Percentiles rank a stretch among this genome's conserved stretches.
Conservation (phyloP, 2,797 vertebrate genomes). For the Poliocrania exsul region DNA sequence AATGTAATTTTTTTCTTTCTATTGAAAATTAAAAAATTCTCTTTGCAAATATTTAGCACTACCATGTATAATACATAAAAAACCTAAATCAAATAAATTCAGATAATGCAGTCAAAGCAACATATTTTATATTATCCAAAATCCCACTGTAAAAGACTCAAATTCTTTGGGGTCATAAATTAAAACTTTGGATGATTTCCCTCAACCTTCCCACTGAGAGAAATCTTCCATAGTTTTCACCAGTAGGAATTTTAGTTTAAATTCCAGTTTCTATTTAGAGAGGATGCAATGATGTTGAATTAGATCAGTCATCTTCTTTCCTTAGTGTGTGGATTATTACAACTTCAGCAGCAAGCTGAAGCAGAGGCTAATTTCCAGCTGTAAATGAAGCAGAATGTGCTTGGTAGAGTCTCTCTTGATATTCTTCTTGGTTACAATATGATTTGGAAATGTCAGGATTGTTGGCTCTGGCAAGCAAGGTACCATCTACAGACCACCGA, state of each 20-base stretch:
- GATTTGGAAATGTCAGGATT: neutral
- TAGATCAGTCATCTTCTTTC: neutral
- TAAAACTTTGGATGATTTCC: neutral
- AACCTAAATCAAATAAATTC: neutral
- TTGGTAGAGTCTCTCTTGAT: rapidly evolving
- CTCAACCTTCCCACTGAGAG: neutral
- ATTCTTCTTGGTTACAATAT: neutral
- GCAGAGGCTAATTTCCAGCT: neutral
- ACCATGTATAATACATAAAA: neutral
- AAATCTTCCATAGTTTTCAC: neutral
- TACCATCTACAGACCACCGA: neutral
- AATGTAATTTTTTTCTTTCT: rapidly evolving
- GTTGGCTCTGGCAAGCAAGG: neutral
- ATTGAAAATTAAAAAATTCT: neutral
- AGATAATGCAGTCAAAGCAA: neutral
- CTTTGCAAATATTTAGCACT: neutral
- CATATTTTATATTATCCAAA: neutral
- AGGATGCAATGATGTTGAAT: rapidly evolving
- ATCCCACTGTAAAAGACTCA: neutral
- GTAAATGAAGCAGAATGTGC: neutral
- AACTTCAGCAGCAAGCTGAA: neutral
- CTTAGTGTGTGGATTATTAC: neutral
- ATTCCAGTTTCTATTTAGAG: neutral
- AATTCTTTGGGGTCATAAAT: neutral
- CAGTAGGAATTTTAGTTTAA: neutral